Evolutionary conservation across 2,113 vertebrate species (phyloP).

Genomic region (Trogon surrucura): DNA sequence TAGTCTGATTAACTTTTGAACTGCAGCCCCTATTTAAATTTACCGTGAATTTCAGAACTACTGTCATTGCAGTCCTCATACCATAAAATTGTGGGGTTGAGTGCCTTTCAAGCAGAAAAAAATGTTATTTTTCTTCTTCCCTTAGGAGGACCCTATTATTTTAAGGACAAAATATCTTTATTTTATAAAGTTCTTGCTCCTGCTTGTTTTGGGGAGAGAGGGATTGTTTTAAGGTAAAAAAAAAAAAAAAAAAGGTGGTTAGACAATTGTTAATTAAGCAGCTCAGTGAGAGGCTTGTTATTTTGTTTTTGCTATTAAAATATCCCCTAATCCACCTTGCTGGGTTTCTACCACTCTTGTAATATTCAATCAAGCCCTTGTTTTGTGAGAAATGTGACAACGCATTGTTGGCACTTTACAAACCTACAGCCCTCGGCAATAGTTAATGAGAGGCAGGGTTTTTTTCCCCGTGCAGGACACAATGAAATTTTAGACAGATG

Average conservation of each 20-base stretch:
- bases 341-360: constrained; percentile 28
- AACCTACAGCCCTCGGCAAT: constrained; percentile 67
- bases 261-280: constrained; percentile 7
- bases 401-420: constrained; percentile 64
- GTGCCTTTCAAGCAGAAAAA: neutral
- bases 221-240: neutral
- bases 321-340: constrained; percentile 58
- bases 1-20: neutral
- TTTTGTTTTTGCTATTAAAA: constrained; percentile 58
- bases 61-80: neutral
- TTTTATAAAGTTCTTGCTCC: neutral
- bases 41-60: neutral
- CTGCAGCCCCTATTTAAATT: neutral
- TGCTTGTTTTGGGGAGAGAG: neutral
- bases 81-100: neutral
- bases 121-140: neutral
- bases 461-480: constrained; percentile 66
- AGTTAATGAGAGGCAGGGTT: constrained; percentile 69
- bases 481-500: constrained; percentile 81
- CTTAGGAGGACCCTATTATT: neutral
- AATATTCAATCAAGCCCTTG: constrained; percentile 73
- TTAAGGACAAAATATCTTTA: neutral
- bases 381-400: constrained; percentile 72
- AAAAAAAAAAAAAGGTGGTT: neutral
- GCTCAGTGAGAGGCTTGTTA: constrained; percentile 5